Evolutionary conservation across 2,888 invertebrate species (phyloP), one percentile per base, ranked within the genome.

Genomic region (Spatulosminthurus flaviceps): DNA sequence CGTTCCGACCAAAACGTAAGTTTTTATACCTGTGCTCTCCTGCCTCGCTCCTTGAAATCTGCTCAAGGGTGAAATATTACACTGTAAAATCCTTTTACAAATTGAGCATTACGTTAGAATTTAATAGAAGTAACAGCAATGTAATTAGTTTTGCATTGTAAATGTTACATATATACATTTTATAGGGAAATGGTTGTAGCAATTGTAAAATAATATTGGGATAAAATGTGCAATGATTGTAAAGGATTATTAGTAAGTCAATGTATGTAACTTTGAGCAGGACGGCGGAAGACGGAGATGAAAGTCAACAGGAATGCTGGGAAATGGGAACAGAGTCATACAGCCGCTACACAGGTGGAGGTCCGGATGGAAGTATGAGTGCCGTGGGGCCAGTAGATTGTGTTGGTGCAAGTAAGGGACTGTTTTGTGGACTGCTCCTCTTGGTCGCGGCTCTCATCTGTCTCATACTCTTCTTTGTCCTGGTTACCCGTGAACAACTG

Each of bases 401-500:
- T 88, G 94, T 96, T 60, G 96, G 97, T 29, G 96, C 97, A 34
- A 96, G 95, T 87, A 95, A 95, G 88, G 95, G 96, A 84, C 91
- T 96, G 76, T 96, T 96, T 91, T 94, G 95, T 88, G 96, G 96
- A 86, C 91, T 96, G 75, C 91, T 96, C 81, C 91, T 96, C 83
- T 90, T 96, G 86, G 96, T 96, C 84, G 95, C 94, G 79, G 95
- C 96, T 26, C 90, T 96, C 86, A 96, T 96, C 88, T 95, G 95
- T 89, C 90, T 97, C 88, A 96, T 97, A 86, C 91, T 97, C 84
- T 97, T 97, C 93, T 97, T 97, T 90, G 96, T 97, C 84, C 91
- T 97, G 86, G 94, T 96, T 85, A 94, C 94, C 88, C 93, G 95
- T 88, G 92, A 92, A 81, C 92, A 94, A 87, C 91, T 95, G 87